Conservation (phyloP, 2,113 vertebrate genomes). For the Platysteira castanea region DNA sequence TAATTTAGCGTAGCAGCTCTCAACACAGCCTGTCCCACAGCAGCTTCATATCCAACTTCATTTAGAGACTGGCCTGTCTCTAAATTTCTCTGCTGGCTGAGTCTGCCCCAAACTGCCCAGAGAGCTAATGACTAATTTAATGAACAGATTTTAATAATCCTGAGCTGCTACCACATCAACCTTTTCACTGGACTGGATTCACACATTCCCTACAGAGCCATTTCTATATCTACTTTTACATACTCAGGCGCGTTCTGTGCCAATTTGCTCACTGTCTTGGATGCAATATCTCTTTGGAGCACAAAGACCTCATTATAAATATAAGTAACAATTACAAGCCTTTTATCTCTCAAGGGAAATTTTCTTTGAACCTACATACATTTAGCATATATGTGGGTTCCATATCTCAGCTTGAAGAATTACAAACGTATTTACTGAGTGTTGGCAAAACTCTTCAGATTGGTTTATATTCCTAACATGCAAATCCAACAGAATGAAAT, state of each 20-base stretch:
- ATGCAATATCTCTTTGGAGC: not conserved
- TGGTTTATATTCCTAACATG: not conserved
- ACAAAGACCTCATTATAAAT: not conserved
- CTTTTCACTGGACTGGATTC: not conserved
- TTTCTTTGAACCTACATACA: not conserved
- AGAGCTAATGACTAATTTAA: not conserved
- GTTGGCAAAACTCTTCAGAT: not conserved
- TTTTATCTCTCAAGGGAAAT: not conserved
- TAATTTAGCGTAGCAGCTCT: constrained; percentile 12
- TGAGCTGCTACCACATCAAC: not conserved
- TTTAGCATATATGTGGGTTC: not conserved
- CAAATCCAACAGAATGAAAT: not conserved
- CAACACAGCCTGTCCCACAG: not conserved
- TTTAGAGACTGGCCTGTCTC: not conserved
- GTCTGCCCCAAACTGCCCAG: not conserved
- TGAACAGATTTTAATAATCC: constrained; percentile 1
- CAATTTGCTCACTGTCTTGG: not conserved
- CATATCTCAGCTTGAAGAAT: not conserved
- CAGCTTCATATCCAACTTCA: not conserved
- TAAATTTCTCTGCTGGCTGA: not conserved
- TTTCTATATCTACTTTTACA: not conserved
- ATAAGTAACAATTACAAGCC: not conserved
- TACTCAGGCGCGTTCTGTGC: not conserved
- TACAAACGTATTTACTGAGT: not conserved
- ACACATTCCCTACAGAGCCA: not conserved